Evolutionary conservation across 2,113 vertebrate species (phyloP).

Genomic region (Oenanthe melanoleuca): DNA sequence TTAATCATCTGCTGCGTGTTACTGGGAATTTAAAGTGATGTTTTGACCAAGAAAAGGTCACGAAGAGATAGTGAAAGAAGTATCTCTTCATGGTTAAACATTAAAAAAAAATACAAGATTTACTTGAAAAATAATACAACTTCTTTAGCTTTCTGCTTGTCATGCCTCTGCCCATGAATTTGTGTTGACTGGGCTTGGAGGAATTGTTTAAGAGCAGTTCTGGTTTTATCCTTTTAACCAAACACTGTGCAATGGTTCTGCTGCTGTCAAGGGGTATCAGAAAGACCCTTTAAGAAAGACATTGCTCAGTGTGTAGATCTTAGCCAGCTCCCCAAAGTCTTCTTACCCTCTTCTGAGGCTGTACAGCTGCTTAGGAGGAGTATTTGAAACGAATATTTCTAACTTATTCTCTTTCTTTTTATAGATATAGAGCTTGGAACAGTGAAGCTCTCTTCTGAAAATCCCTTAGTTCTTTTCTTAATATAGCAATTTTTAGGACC

Average conservation of each 20-base stretch:
- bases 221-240: not conserved
- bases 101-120: not conserved
- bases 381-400: not conserved
- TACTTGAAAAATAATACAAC: not conserved
- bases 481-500: not conserved
- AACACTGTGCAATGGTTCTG: not conserved
- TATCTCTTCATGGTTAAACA: not conserved
- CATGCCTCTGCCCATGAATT: not conserved
- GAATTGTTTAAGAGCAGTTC: not conserved
- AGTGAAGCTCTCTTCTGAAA: not conserved
- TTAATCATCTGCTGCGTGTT: not conserved
- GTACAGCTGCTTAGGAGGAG: not conserved
- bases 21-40: not conserved
- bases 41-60: not conserved
- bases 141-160: not conserved
- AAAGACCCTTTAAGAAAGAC: not conserved
- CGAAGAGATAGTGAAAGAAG: not conserved
- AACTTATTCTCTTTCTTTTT: not conserved
- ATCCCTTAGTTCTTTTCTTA: not conserved
- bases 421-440: not conserved
- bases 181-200: not conserved
- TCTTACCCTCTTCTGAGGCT: not conserved
- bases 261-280: fast-evolving
- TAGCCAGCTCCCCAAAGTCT: not conserved
- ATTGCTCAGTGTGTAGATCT: not conserved